phyloP scores from a whole-genome alignment of 2,113 vertebrate genomes.

The Corythornis vintsioides region DNA sequence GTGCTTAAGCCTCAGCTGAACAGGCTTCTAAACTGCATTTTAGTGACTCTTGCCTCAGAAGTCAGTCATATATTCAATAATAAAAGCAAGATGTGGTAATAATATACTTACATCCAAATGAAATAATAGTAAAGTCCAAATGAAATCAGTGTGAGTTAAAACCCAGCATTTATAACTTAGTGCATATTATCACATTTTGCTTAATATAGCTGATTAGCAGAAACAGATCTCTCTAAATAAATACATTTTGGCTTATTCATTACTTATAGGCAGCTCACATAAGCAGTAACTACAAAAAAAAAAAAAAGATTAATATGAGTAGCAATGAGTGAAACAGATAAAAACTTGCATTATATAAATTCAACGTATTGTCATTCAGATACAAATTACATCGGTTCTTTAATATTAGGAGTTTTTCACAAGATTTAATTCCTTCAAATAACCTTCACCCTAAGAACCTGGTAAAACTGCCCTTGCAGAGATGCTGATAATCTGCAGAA shows the following conservation, averaged over 20 bases:
- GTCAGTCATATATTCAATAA: neutral
- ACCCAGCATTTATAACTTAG: neutral
- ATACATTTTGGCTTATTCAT: neutral
- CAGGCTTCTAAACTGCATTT: neutral
- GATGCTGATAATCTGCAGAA: neutral
- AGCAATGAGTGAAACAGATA: constrained; percentile 22
- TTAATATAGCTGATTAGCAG: neutral
- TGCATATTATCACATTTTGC: neutral
- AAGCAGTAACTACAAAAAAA: neutral
- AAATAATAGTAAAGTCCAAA: neutral
- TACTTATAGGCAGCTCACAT: neutral
- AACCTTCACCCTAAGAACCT: neutral
- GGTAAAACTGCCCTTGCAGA: neutral
- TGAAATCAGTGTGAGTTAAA: neutral
- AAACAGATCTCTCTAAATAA: neutral
- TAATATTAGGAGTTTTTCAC: neutral
- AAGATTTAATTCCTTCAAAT: constrained; percentile 7
- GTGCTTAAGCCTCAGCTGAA: neutral
- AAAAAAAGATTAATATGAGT: neutral
- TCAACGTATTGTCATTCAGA: neutral
- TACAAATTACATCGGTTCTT: constrained; percentile 28
- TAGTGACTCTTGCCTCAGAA: neutral
- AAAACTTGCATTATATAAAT: neutral
- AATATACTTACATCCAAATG: neutral
- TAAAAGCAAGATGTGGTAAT: fast-evolving